Evolutionary conservation across 2,888 invertebrate genomes (phyloP), one percentile per base, ranked within the genome.

Genomic region (Ditula angustiorana): DNA sequence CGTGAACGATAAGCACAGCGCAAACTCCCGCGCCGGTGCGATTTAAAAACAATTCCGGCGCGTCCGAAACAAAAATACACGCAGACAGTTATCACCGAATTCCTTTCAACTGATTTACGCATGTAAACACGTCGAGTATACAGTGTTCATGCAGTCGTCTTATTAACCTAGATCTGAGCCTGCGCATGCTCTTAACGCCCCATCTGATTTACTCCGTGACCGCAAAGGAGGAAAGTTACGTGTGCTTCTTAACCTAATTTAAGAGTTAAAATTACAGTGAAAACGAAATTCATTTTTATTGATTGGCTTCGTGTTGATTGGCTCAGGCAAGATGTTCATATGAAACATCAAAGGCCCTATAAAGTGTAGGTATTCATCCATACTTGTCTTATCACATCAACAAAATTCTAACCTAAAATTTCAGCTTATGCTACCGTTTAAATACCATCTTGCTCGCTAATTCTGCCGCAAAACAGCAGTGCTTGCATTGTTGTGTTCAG

Each of bases 21-120:
- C n/a, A n/a, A 10, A 33, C 19, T 19, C 21, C 4, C 19, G 53
- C 24, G 44, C 55, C 30, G 11, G 21, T 26, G 26, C 47, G 46
- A 53, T 60, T 61, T 53, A 61, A 57, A 66, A 66, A 53, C 52
- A 28, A 55, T 65, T 49, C 35, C 55, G 41, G 50, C 50, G 8
- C 47, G n/a, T 26, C n/a, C 30, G 55, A 35, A 35, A 24, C 58
- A 26, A 58, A 64, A 59, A 58, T 49, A 63, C 59, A 21, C 13
- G 11, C 64, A 33, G 64, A 59, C 53, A 35, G 58, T 53, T 53
- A 65, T 60, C 60, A 52, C 56, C 8, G 65, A 28, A 56, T 50
- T 50, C 50, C 11, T 44, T 56, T 66, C 56, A 50, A 21, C 61
- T 44, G 64, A 64, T 64, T 64, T 59, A 64, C 26, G 21, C 19